Percentiles rank a stretch among this genome's conserved stretches.
Evolutionary conservation across 2,888 invertebrate genomes (phyloP).

Genomic region (Ethmia dodecea): DNA sequence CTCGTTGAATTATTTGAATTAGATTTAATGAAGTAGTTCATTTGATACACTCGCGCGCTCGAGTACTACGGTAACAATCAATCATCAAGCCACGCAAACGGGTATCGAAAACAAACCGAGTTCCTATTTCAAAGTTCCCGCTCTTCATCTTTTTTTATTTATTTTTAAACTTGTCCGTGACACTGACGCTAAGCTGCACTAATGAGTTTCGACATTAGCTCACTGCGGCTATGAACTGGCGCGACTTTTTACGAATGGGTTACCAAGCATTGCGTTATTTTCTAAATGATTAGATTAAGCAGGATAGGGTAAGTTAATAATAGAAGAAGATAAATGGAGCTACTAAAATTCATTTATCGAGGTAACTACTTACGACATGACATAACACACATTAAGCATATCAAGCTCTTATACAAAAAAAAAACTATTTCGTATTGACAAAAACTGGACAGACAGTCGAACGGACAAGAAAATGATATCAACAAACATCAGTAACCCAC

Average conservation of each 20-base stretch:
- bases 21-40: conserved; percentile 25
- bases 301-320: no score
- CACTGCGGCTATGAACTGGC: conserved; percentile 47
- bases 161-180: conserved; percentile 71
- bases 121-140: conserved; percentile 62
- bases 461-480: no score
- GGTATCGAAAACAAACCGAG: conserved; percentile 51
- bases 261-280: conserved; percentile 31
- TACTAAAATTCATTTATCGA: no score
- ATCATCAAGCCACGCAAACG: conserved; percentile 41
- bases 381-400: no score
- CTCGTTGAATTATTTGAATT: no score
- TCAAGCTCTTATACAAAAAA: no score
- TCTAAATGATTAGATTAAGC: conserved; percentile 26
- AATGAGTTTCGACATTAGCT: conserved; percentile 75
- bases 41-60: conserved; percentile 23
- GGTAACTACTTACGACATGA: no score
- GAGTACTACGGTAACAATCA: conserved; percentile 44
- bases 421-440: no score
- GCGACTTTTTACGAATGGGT: conserved; percentile 58
- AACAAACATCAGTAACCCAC: no score
- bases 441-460: no score
- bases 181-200: conserved; percentile 70
- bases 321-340: no score
- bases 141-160: conserved; percentile 39